A percentile compares a stretch with the other conserved stretches of the same genome.
phyloP scores from a whole-genome alignment of 2,113 vertebrate genomes.

The Eclectus roratus region DNA sequence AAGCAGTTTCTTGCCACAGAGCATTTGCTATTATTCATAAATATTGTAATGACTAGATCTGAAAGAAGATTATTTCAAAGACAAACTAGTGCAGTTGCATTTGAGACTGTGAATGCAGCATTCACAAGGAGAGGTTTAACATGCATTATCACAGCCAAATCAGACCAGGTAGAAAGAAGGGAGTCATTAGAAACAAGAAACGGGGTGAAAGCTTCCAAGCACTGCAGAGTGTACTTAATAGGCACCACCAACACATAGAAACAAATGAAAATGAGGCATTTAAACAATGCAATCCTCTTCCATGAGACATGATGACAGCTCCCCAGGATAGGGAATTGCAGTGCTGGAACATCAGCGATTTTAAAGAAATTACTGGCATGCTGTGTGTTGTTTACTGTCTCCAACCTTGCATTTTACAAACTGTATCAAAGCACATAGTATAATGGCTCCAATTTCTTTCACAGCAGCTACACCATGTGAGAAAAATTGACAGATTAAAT shows the following conservation, averaged over 20 bases:
- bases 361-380: slow-evolving; percentile 69
- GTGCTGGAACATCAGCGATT: slow-evolving; percentile 42
- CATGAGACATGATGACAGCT: not conserved
- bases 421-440: slow-evolving; percentile 65
- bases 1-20: not conserved
- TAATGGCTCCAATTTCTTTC: slow-evolving; percentile 74
- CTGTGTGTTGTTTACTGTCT: slow-evolving; percentile 67
- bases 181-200: not conserved
- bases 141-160: not conserved
- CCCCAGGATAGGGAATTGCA: not conserved
- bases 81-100: not conserved
- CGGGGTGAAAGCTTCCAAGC: not conserved
- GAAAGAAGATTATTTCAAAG: not conserved
- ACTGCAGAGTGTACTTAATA: not conserved
- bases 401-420: slow-evolving; percentile 70
- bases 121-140: not conserved
- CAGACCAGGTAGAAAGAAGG: rapidly evolving
- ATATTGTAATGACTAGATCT: not conserved
- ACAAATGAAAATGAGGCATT: not conserved
- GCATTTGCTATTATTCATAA: not conserved
- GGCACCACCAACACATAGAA: not conserved
- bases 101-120: not conserved
- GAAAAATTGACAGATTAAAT: slow-evolving; percentile 75
- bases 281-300: not conserved
- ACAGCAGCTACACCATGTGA: slow-evolving; percentile 61